phyloP scores from a whole-genome alignment of 2,113 vertebrate species.

The Ameiurus melas region DNA sequence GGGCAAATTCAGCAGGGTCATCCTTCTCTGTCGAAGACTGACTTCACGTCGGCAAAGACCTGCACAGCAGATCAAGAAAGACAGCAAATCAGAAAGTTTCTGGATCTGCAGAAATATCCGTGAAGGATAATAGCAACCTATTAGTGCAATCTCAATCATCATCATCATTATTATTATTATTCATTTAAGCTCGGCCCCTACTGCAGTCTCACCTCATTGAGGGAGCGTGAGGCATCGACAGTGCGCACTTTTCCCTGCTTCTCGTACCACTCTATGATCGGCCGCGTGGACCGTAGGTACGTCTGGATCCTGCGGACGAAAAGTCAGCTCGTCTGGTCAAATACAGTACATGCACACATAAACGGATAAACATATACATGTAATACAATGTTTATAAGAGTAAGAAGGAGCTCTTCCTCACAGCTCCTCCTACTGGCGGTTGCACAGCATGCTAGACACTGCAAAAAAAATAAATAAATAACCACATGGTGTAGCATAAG shows the following conservation, averaged over 20 bases:
- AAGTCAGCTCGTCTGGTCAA: neutral
- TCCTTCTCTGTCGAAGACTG: conserved; percentile 86
- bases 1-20: conserved; percentile 53
- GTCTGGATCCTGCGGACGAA: conserved; percentile 83
- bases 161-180: neutral
- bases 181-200: neutral
- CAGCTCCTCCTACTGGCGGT: neutral
- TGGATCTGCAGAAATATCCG: neutral
- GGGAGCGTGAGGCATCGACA: conserved; percentile 86
- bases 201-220: conserved; percentile 82
- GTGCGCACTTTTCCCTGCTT: conserved; percentile 87
- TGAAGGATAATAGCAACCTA: neutral
- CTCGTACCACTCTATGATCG: conserved; percentile 89
- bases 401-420: neutral
- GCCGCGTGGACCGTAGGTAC: conserved; percentile 89
- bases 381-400: neutral
- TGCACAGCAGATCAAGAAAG: conserved; percentile 53
- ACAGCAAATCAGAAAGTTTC: neutral
- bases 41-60: conserved; percentile 91
- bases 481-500: no score
- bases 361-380: neutral
- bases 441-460: neutral
- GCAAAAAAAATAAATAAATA: no score
- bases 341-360: neutral
- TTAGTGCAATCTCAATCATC: neutral